These are phyloP conservation scores for Pharmacophagus antenor DNA, from an alignment of 2,888 invertebrate species.

Conservation along the genomic window DNA sequence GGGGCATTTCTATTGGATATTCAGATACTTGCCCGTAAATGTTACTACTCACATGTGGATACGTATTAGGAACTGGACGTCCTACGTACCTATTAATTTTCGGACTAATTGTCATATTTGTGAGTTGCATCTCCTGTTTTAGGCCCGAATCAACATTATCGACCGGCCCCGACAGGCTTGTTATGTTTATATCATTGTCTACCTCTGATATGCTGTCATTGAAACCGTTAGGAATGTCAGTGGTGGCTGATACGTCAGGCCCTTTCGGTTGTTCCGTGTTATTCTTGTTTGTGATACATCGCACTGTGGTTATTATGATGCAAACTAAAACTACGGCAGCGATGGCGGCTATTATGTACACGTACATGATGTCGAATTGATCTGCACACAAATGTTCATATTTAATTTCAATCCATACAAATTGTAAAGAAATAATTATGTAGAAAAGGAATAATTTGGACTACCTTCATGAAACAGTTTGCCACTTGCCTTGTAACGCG, in stretches of 20 bases:
- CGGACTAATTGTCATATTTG: constrained; percentile 68
- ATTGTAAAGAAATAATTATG: too few species aligned
- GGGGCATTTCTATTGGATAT: constrained; percentile 78
- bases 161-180: constrained; percentile 83
- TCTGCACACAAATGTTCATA: constrained; percentile 72
- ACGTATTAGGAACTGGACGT: constrained; percentile 73
- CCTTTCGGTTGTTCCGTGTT: constrained; percentile 84
- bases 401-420: too few species aligned
- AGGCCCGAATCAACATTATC: constrained; percentile 72
- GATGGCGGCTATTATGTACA: constrained; percentile 90
- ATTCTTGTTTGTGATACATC: constrained; percentile 85
- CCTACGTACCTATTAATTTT: constrained; percentile 77
- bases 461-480: too few species aligned
- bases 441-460: too few species aligned
- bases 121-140: constrained; percentile 73
- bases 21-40: constrained; percentile 79
- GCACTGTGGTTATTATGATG: constrained; percentile 85
- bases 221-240: constrained; percentile 90
- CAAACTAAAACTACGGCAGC: constrained; percentile 86
- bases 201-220: constrained; percentile 93
- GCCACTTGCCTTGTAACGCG: too few species aligned
- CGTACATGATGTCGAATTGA: constrained; percentile 89
- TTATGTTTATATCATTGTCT: constrained; percentile 89
- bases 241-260: constrained; percentile 85
- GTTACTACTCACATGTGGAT: constrained; percentile 74